These are phyloP conservation scores for Progne subis DNA, from an alignment of 2,113 vertebrate species.

Conservation along the genomic window DNA sequence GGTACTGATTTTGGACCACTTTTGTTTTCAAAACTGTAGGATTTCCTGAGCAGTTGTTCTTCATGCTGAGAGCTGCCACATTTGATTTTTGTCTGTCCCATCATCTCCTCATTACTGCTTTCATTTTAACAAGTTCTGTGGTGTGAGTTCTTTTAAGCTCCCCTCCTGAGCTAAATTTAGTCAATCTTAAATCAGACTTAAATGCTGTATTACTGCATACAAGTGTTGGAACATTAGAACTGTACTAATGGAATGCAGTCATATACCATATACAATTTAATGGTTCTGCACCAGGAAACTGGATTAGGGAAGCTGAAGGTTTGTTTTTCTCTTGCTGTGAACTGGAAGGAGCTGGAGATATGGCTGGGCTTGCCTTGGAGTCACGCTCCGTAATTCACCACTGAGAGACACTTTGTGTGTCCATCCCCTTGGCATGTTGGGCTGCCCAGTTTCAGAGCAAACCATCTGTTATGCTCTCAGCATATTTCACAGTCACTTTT, in stretches of 20 bases:
- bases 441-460: not conserved
- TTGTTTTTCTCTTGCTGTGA: not conserved
- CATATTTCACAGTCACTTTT: slow-evolving; percentile 14
- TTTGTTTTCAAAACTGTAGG: not conserved
- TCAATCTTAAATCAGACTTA: not conserved
- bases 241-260: not conserved
- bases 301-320: not conserved
- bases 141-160: not conserved
- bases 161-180: not conserved
- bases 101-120: not conserved
- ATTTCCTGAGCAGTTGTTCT: not conserved
- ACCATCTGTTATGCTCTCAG: slow-evolving; percentile 6
- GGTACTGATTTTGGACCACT: not conserved
- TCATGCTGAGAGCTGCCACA: not conserved
- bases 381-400: not conserved
- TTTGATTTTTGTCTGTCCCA: not conserved
- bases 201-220: not conserved
- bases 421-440: not conserved
- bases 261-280: not conserved
- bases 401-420: not conserved
- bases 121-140: not conserved
- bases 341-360: not conserved
- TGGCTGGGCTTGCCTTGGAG: not conserved
- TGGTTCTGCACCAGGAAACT: not conserved
- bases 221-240: not conserved